These are phyloP conservation scores for Lasioglossum pauxillum DNA, from an alignment of 2,888 invertebrate genomes.

Conservation along the genomic window DNA sequence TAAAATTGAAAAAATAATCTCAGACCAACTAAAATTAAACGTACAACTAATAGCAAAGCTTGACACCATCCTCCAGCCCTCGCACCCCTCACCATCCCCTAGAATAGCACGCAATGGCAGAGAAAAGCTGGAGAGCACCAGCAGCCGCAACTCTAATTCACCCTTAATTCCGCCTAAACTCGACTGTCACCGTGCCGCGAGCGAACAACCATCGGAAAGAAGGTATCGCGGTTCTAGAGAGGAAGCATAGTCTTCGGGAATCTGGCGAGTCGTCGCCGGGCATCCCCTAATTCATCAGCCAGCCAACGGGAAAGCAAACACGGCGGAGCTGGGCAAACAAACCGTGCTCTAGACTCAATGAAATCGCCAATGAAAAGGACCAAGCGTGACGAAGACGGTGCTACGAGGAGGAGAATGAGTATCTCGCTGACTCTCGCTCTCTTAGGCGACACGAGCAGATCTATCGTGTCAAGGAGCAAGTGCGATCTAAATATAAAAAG, in stretches of 20 bases:
- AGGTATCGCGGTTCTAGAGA: not conserved
- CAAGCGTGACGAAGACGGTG: not conserved
- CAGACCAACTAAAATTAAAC: not conserved
- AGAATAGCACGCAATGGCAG: not conserved
- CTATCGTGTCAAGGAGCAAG: constrained; percentile 16
- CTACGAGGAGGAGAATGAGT: not conserved
- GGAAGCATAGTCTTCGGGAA: not conserved
- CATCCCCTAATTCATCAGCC: constrained; percentile 11
- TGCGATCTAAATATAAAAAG: constrained; percentile 55
- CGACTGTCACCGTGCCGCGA: not conserved
- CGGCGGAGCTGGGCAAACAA: constrained; percentile 14
- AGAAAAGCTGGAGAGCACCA: not conserved
- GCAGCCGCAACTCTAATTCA: not conserved
- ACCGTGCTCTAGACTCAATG: not conserved
- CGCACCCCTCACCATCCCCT: not conserved
- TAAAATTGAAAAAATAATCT: not conserved
- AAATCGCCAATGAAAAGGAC: constrained; percentile 12
- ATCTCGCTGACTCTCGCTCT: not conserved
- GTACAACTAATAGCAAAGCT: not conserved
- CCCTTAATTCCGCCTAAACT: constrained; percentile 1
- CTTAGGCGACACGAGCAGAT: not conserved
- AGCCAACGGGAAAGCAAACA: constrained; percentile 24
- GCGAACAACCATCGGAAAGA: not conserved
- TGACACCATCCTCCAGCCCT: not conserved
- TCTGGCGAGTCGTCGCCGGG: not conserved